Evolutionary conservation across 2,888 invertebrate genomes (phyloP), one percentile per base, ranked within the genome.

Genomic region (Drosophila demipolita): DNA sequence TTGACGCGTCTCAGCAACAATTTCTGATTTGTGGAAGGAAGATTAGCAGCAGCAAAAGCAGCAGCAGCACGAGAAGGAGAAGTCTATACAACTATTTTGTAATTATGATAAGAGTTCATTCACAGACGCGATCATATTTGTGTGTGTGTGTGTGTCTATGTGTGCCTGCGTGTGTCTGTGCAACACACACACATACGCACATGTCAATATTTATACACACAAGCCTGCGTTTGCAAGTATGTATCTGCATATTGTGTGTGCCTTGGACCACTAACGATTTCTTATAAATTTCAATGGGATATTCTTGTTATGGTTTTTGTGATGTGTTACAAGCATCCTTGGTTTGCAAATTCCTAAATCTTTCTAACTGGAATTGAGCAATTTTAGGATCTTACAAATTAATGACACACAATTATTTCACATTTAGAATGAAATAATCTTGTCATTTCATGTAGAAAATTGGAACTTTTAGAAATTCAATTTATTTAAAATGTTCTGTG

Each of bases 71-170:
- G 12, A 42, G 20, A 12, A 45, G 12, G 15, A 32, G 7, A 15
- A 23, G 36, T 42, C 49, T 20, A 58, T 62, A 61, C 50, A 73
- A 73, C 66, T 71, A 80, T 74, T 86, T 86, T 74, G 78, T 80
- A 84, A 82, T 82, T 79, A 73, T 66, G 49, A 85, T 87, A 87
- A 85, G 84, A 87, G 87, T 87, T 87, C 85, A 84, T 84, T 87
- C 87, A 85, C 85, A 87, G 85, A 87, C 72, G 61, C 55, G 55
- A 66, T 45, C 45, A 23, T 55, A 40, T 54, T 17, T 45, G 20
- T 68, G 8, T 60, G 11, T 59, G 23, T 36, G 26, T 3, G 32
- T 50, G 17, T 33, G 29, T 20, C 5, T 17, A 20, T 20, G 11
- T 48, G 20, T 20, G 12, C 12, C 17, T n/a, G 40, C 9, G 9